Evolutionary conservation across 2,113 vertebrate genomes (phyloP).

Genomic region (Podocnemis expansa): DNA sequence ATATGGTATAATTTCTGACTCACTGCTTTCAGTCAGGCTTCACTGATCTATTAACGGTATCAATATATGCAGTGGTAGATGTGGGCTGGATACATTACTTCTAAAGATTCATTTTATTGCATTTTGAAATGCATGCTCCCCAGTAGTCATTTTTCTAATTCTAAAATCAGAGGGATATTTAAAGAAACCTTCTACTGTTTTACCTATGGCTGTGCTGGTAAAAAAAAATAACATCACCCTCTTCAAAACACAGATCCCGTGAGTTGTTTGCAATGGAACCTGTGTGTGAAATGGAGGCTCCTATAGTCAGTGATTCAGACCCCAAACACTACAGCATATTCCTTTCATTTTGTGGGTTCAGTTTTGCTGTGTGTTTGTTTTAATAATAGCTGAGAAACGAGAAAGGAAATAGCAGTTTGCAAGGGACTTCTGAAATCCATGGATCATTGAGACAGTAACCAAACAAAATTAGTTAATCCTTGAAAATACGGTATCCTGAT

Average conservation of each 20-base stretch:
- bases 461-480: not conserved
- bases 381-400: not conserved
- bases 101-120: not conserved
- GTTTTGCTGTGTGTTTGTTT: not conserved
- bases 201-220: not conserved
- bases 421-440: not conserved
- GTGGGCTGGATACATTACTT: not conserved
- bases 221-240: not conserved
- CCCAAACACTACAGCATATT: not conserved
- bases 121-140: not conserved
- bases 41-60: constrained; percentile 55
- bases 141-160: not conserved
- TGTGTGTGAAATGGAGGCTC: not conserved
- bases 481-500: not conserved
- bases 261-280: not conserved
- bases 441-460: not conserved
- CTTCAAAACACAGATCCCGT: not conserved
- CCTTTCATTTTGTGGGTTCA: not conserved
- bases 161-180: not conserved
- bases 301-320: not conserved
- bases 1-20: constrained; percentile 62
- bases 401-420: fast-evolving
- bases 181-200: not conserved
- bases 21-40: constrained; percentile 65
- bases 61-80: constrained; percentile 29